A percentile compares a stretch with the other conserved stretches of the same genome.
These are phyloP conservation scores for Whitmania pigra DNA, from an alignment of 1,140 invertebrate genomes.

Conservation along the genomic window DNA sequence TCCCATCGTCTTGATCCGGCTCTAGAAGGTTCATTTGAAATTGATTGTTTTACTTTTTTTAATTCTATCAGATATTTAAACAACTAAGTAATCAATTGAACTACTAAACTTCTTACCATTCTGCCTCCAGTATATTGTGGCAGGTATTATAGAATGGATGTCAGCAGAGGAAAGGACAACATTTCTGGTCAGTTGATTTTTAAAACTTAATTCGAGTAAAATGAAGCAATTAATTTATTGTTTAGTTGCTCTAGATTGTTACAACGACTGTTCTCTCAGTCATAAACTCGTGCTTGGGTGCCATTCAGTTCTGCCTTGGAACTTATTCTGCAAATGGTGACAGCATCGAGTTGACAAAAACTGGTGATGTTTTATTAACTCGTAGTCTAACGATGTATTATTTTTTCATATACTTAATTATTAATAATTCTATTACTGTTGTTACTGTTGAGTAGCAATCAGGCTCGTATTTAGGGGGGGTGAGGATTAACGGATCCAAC, in stretches of 20 bases:
- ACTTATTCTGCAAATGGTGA: background rate
- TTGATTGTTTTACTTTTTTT: background rate
- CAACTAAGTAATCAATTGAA: background rate
- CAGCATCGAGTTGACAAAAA: background rate
- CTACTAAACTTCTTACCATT: too few relatives aligned
- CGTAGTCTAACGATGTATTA: background rate
- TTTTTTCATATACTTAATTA: too few relatives aligned
- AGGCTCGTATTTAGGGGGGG: too few relatives aligned
- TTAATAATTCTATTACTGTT: too few relatives aligned
- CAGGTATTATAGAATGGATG: background rate
- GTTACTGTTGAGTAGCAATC: too few relatives aligned
- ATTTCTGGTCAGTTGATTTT: background rate
- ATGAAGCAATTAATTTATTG: too few relatives aligned
- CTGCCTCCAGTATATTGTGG: background rate
- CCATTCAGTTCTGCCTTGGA: conserved; percentile 5
- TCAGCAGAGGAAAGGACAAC: background rate
- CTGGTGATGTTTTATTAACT: background rate
- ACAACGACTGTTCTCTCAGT: conserved; percentile 2
- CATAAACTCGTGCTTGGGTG: conserved; percentile 8
- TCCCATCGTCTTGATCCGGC: too few relatives aligned
- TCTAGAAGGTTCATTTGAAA: background rate
- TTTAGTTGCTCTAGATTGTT: background rate
- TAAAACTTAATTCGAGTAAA: too few relatives aligned
- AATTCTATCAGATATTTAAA: background rate
- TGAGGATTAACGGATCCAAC: too few relatives aligned